Conservation (phyloP, 2,113 vertebrate species). For the Fulmarus glacialis region DNA sequence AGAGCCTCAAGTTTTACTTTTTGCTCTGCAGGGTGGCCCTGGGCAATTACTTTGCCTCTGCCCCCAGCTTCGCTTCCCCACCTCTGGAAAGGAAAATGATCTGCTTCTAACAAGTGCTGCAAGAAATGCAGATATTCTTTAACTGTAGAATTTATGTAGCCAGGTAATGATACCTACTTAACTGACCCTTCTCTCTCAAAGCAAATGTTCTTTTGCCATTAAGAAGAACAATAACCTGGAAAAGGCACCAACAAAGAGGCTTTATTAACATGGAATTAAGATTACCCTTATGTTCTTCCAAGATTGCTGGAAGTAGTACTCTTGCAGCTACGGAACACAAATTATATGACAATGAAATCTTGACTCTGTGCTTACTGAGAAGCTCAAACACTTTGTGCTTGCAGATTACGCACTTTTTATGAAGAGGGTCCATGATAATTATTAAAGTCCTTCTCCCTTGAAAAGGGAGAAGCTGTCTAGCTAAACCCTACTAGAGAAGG, state of each 20-base stretch:
- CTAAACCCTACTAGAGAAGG: not conserved
- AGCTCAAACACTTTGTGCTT: not conserved
- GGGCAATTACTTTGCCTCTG: not conserved
- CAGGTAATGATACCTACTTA: not conserved
- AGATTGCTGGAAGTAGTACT: not conserved
- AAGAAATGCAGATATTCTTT: not conserved
- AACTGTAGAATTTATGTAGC: not conserved
- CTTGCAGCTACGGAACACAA: not conserved
- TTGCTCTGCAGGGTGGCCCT: not conserved
- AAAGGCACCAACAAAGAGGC: not conserved
- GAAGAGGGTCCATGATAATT: not conserved
- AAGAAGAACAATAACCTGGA: not conserved
- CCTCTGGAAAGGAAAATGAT: not conserved
- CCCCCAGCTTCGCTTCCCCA: not conserved
- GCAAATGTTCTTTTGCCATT: not conserved
- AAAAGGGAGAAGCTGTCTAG: not conserved
- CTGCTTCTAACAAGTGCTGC: not conserved
- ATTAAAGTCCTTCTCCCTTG: not conserved
- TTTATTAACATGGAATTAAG: not conserved
- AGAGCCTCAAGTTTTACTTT: not conserved
- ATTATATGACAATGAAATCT: not conserved
- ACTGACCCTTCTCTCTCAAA: not conserved
- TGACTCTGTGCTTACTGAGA: not conserved
- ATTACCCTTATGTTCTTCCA: not conserved
- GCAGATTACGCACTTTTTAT: not conserved